Evolutionary conservation across 2,888 invertebrate species (phyloP).

Genomic region (Bugula neritina): DNA sequence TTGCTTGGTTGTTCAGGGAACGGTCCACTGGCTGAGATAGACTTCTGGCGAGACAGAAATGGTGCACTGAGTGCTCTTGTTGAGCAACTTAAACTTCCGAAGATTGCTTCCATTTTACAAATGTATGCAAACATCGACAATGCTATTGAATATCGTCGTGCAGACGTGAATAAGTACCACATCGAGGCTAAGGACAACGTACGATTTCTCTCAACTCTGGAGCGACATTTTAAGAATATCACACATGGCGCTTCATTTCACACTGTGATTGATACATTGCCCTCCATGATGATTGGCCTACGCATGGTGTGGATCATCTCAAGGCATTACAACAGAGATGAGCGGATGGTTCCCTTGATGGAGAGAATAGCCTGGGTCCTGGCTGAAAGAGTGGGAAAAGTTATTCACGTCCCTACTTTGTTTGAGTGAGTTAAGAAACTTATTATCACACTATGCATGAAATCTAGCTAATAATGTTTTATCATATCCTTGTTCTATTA

Average conservation of each 20-base stretch:
- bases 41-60: constrained; percentile 77
- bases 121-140: constrained; percentile 59
- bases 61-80: constrained; percentile 69
- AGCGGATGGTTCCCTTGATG: constrained; percentile 76
- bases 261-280: constrained; percentile 67
- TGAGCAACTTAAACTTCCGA: constrained; percentile 73
- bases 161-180: constrained; percentile 64
- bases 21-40: constrained; percentile 77
- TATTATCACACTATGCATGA: too few relatives aligned
- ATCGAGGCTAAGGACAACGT: constrained; percentile 72
- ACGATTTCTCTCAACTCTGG: constrained; percentile 67
- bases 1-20: constrained; percentile 56
- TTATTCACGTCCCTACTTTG: constrained; percentile 66
- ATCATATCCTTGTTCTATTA: too few relatives aligned
- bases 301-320: constrained; percentile 89
- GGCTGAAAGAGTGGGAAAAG: constrained; percentile 67
- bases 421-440: constrained; percentile 68
- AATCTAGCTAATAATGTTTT: too few relatives aligned
- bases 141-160: constrained; percentile 61
- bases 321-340: constrained; percentile 74
- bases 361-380: constrained; percentile 77
- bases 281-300: constrained; percentile 74
- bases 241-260: constrained; percentile 66
- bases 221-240: constrained; percentile 70
- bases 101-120: constrained; percentile 61